phyloP scores from a whole-genome alignment of 2,113 vertebrate species.

The Poecilia latipinna region DNA sequence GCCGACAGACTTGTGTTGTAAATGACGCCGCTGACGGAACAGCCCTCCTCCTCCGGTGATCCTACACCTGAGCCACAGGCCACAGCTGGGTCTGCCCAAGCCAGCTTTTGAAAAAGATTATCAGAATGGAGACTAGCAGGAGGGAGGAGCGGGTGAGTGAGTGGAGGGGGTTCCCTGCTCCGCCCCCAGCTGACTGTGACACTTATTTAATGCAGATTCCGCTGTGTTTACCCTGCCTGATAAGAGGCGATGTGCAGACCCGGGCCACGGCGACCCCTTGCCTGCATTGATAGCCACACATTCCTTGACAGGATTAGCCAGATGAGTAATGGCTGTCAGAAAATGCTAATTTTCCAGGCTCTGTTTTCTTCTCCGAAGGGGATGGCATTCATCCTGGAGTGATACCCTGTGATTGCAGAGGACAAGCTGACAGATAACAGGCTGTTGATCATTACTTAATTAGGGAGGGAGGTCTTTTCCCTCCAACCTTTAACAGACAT shows the following conservation, averaged over 20 bases:
- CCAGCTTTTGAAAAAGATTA: constrained; percentile 61
- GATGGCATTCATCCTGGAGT: constrained; percentile 61
- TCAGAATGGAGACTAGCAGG: constrained; percentile 56
- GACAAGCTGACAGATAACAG: constrained; percentile 62
- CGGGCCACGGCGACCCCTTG: constrained; percentile 60
- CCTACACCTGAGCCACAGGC: constrained; percentile 58
- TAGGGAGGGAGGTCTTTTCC: constrained; percentile 33
- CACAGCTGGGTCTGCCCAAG: constrained; percentile 66
- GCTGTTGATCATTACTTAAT: constrained; percentile 65
- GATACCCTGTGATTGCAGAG: constrained; percentile 56
- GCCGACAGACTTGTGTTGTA: constrained; percentile 31
- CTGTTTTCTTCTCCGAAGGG: constrained; percentile 62
- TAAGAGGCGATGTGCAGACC: constrained; percentile 74
- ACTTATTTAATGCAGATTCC: constrained; percentile 77
- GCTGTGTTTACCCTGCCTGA: constrained; percentile 79
- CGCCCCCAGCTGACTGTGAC: constrained; percentile 68
- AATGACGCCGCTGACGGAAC: constrained; percentile 30
- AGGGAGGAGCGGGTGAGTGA: constrained; percentile 32
- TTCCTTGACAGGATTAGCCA: constrained; percentile 75
- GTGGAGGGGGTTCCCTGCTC: constrained; percentile 25
- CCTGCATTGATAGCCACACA: constrained; percentile 71
- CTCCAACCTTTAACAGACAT: neutral
- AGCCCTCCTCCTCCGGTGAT: constrained; percentile 34
- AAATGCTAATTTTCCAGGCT: constrained; percentile 72
- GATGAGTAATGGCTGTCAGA: constrained; percentile 74